Evolutionary conservation across 1,140 invertebrate species (phyloP), one percentile per base, ranked within the genome.

Genomic region (Diachasmimorpha longicaudata): DNA sequence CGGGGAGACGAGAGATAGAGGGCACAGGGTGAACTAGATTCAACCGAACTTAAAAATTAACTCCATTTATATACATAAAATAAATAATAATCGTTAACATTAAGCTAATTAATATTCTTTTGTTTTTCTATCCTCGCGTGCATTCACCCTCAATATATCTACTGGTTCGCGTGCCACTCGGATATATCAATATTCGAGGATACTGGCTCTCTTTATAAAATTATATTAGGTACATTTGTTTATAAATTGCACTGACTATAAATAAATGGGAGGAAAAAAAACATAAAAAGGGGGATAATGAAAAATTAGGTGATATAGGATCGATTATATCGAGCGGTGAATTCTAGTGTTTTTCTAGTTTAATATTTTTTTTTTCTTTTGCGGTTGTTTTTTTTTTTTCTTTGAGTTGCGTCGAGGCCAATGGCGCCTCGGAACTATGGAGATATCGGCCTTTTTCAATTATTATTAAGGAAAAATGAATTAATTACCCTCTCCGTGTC

Each of bases 61-160:
- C 83, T 86, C 81, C 80, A 81, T 83, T 79, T 88, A 89, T 88
- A 87, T 88, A 89, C 85, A 89, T 86, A 80, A 87, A 89, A 89
- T 89, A 88, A 89, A 89, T 88, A 87, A 52, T 87, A 87, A 87
- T 88, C 81, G 31, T 37, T 39, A 88, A 88, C 84, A 87, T 88
- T 87, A 87, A 88, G 82, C 85, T 87, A 86, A 84, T 76, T 48
- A 37, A 31, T 70, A 75, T 70, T 66, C 31, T 71, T 36, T 66
- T 72, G 70, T 48, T 70, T 79, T n/a, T 39, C 55, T 39, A 74
- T 70, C 68, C 68, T 70, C 52, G 48, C 70, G 42, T 76, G 75
- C 44, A 68, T 63, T 44, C 46, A 63, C 8, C 77, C 63, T 25
- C 66, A 71, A 52, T 70, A 37, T 68, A 39, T 68, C 66, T 68